Percentiles rank a stretch among this genome's conserved stretches.
phyloP scores from a whole-genome alignment of 1,140 invertebrate genomes.

The Apolygus lucorum region DNA sequence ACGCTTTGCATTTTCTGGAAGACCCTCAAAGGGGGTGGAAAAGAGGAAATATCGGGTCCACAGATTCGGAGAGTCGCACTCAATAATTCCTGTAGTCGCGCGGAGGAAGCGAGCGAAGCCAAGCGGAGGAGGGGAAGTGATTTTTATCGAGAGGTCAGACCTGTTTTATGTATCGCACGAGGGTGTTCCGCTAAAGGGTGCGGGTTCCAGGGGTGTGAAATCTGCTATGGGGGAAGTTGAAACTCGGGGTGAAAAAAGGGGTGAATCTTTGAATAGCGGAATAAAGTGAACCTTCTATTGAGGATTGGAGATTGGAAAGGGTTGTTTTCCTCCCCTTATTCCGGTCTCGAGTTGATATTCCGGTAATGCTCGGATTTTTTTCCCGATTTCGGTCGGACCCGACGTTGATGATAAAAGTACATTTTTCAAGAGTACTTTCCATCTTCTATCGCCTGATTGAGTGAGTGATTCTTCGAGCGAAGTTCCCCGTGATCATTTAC shows the following conservation, averaged over 20 bases:
- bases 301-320: not conserved
- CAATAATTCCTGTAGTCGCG: not conserved
- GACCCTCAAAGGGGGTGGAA: not conserved
- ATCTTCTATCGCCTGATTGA: too few species aligned
- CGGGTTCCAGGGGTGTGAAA: not conserved
- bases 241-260: not conserved
- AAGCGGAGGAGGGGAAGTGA: not conserved
- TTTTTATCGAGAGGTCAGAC: not conserved
- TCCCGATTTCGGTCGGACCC: too few species aligned
- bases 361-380: not conserved
- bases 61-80: not conserved
- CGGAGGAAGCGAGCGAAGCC: too few species aligned
- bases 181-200: not conserved
- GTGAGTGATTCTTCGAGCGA: too few species aligned
- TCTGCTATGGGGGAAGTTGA: not conserved
- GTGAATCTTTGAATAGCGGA: not conserved
- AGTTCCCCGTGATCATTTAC: too few species aligned
- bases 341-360: not conserved
- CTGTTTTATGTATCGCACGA: not conserved
- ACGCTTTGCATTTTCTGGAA: too few species aligned
- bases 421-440: not conserved
- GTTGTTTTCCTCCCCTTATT: not conserved
- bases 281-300: not conserved
- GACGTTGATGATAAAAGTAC: not conserved
- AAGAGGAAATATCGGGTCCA: not conserved